These are phyloP conservation scores for Pogonognathellus flavescens DNA, from an alignment of 1,140 invertebrate genomes.

Conservation along the genomic window DNA sequence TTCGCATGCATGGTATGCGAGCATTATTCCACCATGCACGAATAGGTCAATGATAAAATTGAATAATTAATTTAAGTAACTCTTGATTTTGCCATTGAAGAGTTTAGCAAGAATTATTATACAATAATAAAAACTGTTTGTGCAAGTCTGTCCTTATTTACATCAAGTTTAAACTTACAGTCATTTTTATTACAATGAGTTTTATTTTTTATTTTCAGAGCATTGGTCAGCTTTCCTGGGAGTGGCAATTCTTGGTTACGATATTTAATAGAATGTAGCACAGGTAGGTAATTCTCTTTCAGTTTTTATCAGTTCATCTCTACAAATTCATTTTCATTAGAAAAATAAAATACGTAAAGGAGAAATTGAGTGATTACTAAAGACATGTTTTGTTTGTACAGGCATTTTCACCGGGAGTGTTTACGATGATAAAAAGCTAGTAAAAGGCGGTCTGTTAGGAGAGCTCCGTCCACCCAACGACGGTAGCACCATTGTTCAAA, in stretches of 20 bases:
- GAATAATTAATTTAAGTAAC: conserved; percentile 5
- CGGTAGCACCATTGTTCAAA: conserved; percentile 64
- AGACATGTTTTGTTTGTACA: no score
- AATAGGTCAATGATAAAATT: conserved; percentile 26
- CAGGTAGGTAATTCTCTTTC: neutral
- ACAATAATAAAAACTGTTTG: neutral
- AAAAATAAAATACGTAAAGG: no score
- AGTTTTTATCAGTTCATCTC: no score
- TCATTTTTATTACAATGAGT: neutral
- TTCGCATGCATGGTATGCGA: neutral
- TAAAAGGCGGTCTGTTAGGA: conserved; percentile 54
- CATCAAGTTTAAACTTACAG: no score
- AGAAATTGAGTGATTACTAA: no score
- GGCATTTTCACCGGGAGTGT: conserved; percentile 64
- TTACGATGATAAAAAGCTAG: conserved; percentile 54
- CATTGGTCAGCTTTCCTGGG: conserved; percentile 65
- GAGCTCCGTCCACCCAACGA: conserved; percentile 59
- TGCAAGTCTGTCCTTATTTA: neutral
- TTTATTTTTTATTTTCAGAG: conserved; percentile 47
- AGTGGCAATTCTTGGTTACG: conserved; percentile 64
- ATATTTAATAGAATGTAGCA: conserved; percentile 57
- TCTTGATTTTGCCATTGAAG: conserved; percentile 25
- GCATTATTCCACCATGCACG: conserved; percentile 22
- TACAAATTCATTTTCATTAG: no score
- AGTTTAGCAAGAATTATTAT: conserved; percentile 2